These are phyloP conservation scores for Donacobius atricapilla DNA, from an alignment of 2,113 vertebrate genomes.

Conservation along the genomic window DNA sequence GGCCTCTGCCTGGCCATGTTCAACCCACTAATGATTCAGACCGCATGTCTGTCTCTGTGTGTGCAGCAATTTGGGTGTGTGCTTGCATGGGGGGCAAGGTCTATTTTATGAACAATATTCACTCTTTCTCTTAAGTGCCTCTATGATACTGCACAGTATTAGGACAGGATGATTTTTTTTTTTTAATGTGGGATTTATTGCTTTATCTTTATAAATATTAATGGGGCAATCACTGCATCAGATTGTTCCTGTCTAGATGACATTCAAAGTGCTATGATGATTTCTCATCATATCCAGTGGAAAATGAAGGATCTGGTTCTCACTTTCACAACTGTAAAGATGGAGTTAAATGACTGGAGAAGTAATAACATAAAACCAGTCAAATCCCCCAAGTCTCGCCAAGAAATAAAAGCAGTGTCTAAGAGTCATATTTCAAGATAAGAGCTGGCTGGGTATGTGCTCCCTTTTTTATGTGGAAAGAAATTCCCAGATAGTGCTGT, in stretches of 20 bases:
- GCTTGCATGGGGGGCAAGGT: neutral
- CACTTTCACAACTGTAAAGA: neutral
- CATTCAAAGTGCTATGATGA: neutral
- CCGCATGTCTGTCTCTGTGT: neutral
- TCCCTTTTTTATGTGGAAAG: neutral
- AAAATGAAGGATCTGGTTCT: neutral
- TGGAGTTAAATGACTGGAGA: neutral
- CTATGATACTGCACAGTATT: neutral
- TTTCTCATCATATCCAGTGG: neutral
- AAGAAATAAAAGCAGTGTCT: neutral
- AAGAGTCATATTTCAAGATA: neutral
- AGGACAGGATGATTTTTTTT: neutral
- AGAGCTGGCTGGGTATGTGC: neutral
- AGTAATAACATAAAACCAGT: neutral
- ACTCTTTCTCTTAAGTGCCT: neutral
- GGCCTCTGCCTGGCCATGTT: neutral
- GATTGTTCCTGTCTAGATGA: neutral
- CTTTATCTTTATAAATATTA: neutral
- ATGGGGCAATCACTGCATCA: neutral
- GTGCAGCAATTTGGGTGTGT: accelerated
- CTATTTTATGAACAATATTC: neutral
- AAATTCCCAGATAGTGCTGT: conserved; percentile 4
- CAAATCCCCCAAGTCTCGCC: neutral
- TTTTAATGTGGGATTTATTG: neutral
- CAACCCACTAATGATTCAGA: neutral